These are phyloP conservation scores for Phrynocephalus guinanensis DNA, from an alignment of 2,797 vertebrate species.

Conservation along the genomic window DNA sequence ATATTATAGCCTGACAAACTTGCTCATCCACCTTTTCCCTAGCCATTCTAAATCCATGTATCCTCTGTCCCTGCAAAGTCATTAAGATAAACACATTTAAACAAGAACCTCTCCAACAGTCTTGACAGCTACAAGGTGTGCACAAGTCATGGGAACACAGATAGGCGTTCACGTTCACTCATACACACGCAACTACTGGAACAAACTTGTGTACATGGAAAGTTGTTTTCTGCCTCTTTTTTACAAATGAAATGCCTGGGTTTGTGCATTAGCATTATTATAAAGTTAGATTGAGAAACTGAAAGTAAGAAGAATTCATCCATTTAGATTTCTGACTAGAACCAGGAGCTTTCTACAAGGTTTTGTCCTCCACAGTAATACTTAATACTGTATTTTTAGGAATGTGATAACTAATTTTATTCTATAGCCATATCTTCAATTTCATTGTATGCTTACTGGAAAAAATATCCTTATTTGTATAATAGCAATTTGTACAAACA, in stretches of 20 bases:
- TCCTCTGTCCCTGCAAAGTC: accelerated
- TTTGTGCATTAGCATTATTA: slow-evolving; percentile 25
- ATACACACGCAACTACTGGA: slow-evolving; percentile 30
- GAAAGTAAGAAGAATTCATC: slow-evolving; percentile 36
- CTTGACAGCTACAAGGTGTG: accelerated
- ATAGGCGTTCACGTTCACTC: not conserved
- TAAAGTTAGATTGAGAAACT: not conserved
- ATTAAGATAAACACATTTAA: slow-evolving; percentile 30
- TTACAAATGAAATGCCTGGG: slow-evolving; percentile 26
- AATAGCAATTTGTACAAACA: not conserved
- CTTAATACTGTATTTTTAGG: not conserved
- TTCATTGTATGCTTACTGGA: not conserved
- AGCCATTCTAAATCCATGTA: slow-evolving; percentile 26
- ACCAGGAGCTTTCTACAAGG: not conserved
- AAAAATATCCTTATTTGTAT: not conserved
- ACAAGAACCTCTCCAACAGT: slow-evolving; percentile 43
- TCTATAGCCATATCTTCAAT: not conserved
- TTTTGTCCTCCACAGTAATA: not conserved
- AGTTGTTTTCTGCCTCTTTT: slow-evolving; percentile 51
- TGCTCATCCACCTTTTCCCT: slow-evolving; percentile 31
- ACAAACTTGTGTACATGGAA: slow-evolving; percentile 61
- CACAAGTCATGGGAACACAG: not conserved
- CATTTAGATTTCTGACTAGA: slow-evolving; percentile 29
- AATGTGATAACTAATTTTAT: not conserved
- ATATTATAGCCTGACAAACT: slow-evolving; percentile 35